Evolutionary conservation across 2,888 invertebrate genomes (phyloP), one percentile per base, ranked within the genome.

Genomic region (Stratiomys singularior): DNA sequence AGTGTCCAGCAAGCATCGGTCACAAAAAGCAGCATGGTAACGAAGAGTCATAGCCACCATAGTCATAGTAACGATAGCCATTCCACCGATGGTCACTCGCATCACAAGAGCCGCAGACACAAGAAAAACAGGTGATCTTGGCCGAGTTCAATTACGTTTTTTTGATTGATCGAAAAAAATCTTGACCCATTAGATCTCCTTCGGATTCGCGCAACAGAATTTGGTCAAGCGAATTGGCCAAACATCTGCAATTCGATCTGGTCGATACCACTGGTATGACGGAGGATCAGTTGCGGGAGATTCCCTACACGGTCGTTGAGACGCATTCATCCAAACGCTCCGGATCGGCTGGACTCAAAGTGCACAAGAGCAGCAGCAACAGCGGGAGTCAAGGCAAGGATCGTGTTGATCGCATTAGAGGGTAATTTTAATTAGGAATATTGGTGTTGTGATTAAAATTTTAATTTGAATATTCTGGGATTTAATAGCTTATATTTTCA

Each of bases 221-320:
- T 82, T 92, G 93, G 90, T 88, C 94, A 3, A 92, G 89, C 81
- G 95, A 95, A 86, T 86, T 95, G 81, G 94, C 94, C 84, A 94
- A 95, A 85, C 96, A 96, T 85, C 89, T 96, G 83, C 95, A 96
- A 86, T 96, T 94, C 87, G 93, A 94, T 84, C 89, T 96, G 84
- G 93, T 96, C 77, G 96, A 96, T 83, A 96, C 96, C 0, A 90
- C 93, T 25, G 96, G 96, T 78, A 96, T 97, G 95, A 93, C 93
- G 72, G 95, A 95, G 84, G 93, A 93, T 81, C 95, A 96, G 84
- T 89, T 96, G 28, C 91, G 94, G 80, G 95, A 96, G 87, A 96
- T 96, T 83, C 95, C 95, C 1, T 96, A 96, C 86, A 95, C 95
- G 0, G 94, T 95, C 64, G 95, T 96, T 18, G 94, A 95, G 87